Evolutionary conservation across 1,140 invertebrate species (phyloP), one percentile per base, ranked within the genome.

Genomic region (Leucophenga varia): DNA sequence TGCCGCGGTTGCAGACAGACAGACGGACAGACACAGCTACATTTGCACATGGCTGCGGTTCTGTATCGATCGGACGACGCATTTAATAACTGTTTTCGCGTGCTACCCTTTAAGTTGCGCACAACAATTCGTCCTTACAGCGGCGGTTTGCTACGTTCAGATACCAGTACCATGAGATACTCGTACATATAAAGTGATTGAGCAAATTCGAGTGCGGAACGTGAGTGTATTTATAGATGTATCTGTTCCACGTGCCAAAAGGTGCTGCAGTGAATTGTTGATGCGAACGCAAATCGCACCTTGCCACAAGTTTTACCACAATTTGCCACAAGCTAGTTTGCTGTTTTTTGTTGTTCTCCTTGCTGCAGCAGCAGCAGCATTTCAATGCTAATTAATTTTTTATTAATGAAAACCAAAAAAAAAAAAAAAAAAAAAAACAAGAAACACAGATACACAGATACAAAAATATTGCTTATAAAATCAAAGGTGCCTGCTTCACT

Each of bases 41-140:
- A 67, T 67, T 65, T 63, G 65, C 63, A 65, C 57, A 64, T 50
- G 46, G 36, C 47, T 36, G 34, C 43, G 45, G 41, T 22, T 7
- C 35, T 43, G 49, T 34, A 45, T 48, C 57, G 55, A 45, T 48
- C 57, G 55, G 63, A 58, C 59, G 63, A 63, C 67, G 56, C 63
- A 65, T 63, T 65, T 67, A 67, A 65, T 65, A 65, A 65, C 63
- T 65, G 63, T 65, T 65, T 67, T 67, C 53, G 63, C 32, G 32
- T 34, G 32, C 32, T 14, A 34, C 32, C 16, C 16, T 34, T 34
- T 34, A n/a, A 14, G 32, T 14, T n/a, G n/a, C n/a, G n/a, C n/a
- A n/a, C n/a, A n/a, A n/a, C n/a, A n/a, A n/a, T 25, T 25, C 22
- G 22, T 35, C 32, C 32, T 35, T 35, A 16, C 32, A 35, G 28